These are phyloP conservation scores for Phoxinus dragarum DNA, from an alignment of 2,797 vertebrate species.

Conservation along the genomic window DNA sequence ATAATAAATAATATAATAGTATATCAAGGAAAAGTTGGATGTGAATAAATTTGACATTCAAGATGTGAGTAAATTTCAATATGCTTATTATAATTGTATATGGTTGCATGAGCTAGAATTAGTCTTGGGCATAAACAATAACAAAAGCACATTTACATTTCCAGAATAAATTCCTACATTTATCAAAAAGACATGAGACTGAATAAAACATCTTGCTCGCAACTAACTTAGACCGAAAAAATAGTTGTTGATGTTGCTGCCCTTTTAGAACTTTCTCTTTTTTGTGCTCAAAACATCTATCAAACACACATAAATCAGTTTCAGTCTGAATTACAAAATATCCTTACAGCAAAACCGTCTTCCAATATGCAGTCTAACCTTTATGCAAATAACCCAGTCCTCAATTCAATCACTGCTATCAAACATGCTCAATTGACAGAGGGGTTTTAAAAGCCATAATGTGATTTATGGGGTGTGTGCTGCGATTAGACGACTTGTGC, in stretches of 20 bases:
- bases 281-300: neutral
- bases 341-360: neutral
- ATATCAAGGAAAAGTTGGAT: neutral
- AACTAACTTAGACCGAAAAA: neutral
- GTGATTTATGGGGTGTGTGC: constrained; percentile 41
- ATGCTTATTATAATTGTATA: neutral
- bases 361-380: constrained; percentile 5
- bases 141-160: neutral
- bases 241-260: neutral
- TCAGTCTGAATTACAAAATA: neutral
- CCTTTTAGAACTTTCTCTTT: neutral
- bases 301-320: neutral
- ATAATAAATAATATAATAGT: too few relatives aligned
- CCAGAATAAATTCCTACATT: neutral
- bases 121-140: neutral
- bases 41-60: neutral
- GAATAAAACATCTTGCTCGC: neutral
- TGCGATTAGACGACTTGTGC: constrained; percentile 13
- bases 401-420: constrained; percentile 22
- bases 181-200: neutral
- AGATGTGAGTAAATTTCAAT: neutral
- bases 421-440: constrained; percentile 31
- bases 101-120: neutral
- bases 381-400: neutral
- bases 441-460: neutral